Evolutionary conservation across 2,888 invertebrate species (phyloP), one percentile per base, ranked within the genome.

Genomic region (Yponomeuta cagnagella): DNA sequence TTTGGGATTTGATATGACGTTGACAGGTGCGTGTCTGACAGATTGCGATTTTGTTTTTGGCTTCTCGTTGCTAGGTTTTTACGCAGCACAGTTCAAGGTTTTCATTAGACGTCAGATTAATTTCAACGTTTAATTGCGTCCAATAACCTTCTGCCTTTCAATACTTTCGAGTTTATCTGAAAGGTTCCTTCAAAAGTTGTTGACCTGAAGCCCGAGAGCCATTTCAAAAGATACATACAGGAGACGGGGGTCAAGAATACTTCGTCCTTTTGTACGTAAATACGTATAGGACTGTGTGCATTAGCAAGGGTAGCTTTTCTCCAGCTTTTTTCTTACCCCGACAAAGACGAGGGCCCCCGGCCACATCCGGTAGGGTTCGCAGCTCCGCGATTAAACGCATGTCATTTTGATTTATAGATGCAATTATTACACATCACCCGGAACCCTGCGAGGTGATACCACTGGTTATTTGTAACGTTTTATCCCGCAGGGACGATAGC

Each of bases 341-440:
- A 80, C 79, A 83, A 78, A 81, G 79, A 79, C 71, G 66, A 77
- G 75, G 75, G 77, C 78, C 79, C 77, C 78, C 79, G 74, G 71
- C 74, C 73, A 58, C 78, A 80, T 80, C 83, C 82, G 82, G 80
- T 79, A 80, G 82, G 83, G 85, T 81, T 81, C 79, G 78, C 75
- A 75, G 77, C 76, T 79, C 80, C 82, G 79, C 85, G 84, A 88
- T 88, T 86, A 88, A 86, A 86, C 81, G 85, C 80, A 83, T 84
- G 87, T 86, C 89, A 87, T 85, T 90, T 87, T 90, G 90, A 90
- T 90, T 90, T 89, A 90, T 90, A 79, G 76, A 75, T 75, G 81
- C 84, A 84, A 87, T 88, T 85, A 87, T 85, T 85, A 83, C 78
- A 80, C 80, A 80, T 79, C 73, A 76, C 76, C 77, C 76, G 74